These are phyloP conservation scores for Donacobius atricapilla DNA, from an alignment of 2,113 vertebrate genomes.

Conservation along the genomic window DNA sequence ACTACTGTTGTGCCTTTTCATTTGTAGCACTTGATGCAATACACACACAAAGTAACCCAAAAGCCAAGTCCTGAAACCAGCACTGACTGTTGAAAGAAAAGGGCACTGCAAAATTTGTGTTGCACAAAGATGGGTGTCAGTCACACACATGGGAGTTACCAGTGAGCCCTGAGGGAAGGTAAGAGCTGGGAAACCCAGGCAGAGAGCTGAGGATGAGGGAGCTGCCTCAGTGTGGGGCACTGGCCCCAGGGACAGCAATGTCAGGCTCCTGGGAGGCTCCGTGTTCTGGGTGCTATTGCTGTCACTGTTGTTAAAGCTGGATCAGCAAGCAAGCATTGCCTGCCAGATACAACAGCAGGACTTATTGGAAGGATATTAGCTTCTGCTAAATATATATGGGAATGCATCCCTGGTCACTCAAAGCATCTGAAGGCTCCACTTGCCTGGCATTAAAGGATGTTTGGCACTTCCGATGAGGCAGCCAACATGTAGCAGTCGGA, in stretches of 20 bases:
- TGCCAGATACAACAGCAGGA: background rate
- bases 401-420: background rate
- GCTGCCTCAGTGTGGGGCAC: fast-evolving
- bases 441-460: background rate
- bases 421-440: background rate
- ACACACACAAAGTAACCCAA: background rate
- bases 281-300: fast-evolving
- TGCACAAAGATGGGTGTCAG: background rate
- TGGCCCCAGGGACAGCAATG: background rate
- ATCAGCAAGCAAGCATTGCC: background rate
- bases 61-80: background rate
- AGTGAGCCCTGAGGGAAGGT: background rate
- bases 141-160: fast-evolving
- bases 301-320: background rate
- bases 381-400: background rate
- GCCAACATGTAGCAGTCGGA: fast-evolving
- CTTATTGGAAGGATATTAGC: background rate
- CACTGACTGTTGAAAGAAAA: background rate
- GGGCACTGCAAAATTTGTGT: background rate
- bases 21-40: background rate
- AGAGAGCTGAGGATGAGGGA: background rate
- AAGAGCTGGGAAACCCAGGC: background rate
- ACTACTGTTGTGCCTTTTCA: background rate
- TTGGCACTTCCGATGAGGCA: background rate
- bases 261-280: background rate